Percentiles rank a stretch among this genome's conserved stretches.
Conservation (phyloP, 2,113 vertebrate genomes). For the Hippocampus mohnikei region DNA sequence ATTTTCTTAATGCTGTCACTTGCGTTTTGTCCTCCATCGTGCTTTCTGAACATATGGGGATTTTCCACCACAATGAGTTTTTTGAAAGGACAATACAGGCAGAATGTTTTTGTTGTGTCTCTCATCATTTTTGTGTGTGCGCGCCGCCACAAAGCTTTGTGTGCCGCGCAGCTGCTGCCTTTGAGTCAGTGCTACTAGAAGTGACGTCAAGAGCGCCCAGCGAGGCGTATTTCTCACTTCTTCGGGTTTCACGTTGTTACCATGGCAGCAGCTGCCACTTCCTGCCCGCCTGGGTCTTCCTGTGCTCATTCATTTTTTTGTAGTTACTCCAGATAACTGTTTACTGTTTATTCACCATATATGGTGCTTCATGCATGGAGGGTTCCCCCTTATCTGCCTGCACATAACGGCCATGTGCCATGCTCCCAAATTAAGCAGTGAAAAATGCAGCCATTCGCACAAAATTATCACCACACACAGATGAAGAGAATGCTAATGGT, state of each 20-base stretch:
- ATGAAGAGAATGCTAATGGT: not conserved
- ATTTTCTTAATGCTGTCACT: constrained; percentile 21
- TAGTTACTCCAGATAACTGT: not conserved
- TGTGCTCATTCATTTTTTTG: constrained; percentile 75
- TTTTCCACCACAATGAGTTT: constrained; percentile 41
- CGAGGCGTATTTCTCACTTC: constrained; percentile 61
- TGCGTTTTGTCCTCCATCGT: constrained; percentile 35
- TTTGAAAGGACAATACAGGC: constrained; percentile 35
- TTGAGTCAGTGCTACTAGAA: constrained; percentile 64
- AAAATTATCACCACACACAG: not conserved
- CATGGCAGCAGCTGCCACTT: constrained; percentile 78
- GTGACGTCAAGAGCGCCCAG: constrained; percentile 74
- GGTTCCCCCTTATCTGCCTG: not conserved
- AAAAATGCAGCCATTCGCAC: not conserved
- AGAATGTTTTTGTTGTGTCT: constrained; percentile 29
- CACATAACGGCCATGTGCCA: not conserved
- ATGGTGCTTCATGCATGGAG: not conserved
- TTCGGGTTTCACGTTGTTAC: constrained; percentile 75
- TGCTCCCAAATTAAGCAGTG: not conserved
- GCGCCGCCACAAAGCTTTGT: constrained; percentile 41
- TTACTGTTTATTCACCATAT: constrained; percentile 2
- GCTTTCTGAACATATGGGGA: constrained; percentile 42
- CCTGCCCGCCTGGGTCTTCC: constrained; percentile 76
- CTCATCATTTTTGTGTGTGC: constrained; percentile 43
- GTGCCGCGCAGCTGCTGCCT: constrained; percentile 61